Evolutionary conservation across 2,113 vertebrate genomes (phyloP).

Genomic region (Ammodramus savannarum): DNA sequence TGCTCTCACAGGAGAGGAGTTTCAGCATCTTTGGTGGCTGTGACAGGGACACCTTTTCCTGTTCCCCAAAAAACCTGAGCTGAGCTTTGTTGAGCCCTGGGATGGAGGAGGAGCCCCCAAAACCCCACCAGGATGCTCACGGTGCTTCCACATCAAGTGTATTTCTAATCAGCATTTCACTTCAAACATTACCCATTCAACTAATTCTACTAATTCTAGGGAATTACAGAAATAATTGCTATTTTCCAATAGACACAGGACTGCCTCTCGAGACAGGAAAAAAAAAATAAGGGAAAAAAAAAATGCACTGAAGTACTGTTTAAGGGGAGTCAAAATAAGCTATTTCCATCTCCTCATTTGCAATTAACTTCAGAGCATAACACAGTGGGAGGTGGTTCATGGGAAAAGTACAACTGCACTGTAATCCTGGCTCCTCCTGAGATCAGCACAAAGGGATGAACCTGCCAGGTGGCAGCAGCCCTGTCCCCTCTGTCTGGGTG

Average conservation of each 20-base stretch:
- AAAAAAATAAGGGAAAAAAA: not conserved
- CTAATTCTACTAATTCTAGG: conserved; percentile 67
- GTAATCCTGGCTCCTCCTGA: not conserved
- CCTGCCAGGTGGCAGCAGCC: rapidly evolving
- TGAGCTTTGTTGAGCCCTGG: not conserved
- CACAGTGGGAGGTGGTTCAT: conserved; percentile 59
- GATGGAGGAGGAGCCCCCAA: not conserved
- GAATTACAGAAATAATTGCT: conserved; percentile 67
- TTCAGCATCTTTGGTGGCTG: not conserved
- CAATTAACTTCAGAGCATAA: conserved; percentile 64
- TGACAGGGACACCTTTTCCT: not conserved
- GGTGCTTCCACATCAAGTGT: not conserved
- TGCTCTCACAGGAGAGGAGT: not conserved
- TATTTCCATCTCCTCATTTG: conserved; percentile 63
- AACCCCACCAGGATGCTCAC: not conserved
- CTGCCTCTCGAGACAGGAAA: conserved; percentile 46
- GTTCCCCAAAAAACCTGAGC: rapidly evolving
- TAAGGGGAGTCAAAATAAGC: conserved; percentile 71
- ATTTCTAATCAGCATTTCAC: conserved; percentile 24
- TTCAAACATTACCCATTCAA: conserved; percentile 54
- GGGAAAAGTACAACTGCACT: not conserved
- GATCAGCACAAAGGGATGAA: not conserved
- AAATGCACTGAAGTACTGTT: conserved; percentile 47
- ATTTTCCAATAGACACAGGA: conserved; percentile 60
- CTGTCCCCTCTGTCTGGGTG: rapidly evolving